phyloP scores from a whole-genome alignment of 2,888 invertebrate species.

The Cephalotes varians region DNA sequence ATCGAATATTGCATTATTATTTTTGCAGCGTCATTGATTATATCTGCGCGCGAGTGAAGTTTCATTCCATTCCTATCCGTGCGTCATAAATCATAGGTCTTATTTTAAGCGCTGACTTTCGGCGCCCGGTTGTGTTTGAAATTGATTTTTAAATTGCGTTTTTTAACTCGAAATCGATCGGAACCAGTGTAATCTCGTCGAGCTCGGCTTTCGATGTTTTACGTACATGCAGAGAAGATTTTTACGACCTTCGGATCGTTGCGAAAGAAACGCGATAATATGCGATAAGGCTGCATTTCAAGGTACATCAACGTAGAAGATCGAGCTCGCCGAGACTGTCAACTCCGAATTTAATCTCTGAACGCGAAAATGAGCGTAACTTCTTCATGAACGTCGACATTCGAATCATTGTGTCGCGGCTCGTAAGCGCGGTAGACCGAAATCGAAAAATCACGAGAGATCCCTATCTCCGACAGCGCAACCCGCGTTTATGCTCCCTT shows the following conservation, averaged over 20 bases:
- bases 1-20: conserved; percentile 48
- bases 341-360: background rate
- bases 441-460: conserved; percentile 42
- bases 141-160: conserved; percentile 51
- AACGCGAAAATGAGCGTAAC: conserved; percentile 3
- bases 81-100: conserved; percentile 44
- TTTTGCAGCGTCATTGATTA: conserved; percentile 53
- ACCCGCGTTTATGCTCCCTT: conserved; percentile 38
- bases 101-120: conserved; percentile 45
- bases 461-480: conserved; percentile 46
- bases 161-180: conserved; percentile 24
- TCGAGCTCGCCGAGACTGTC: background rate
- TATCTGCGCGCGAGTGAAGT: conserved; percentile 15
- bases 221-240: background rate
- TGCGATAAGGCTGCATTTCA: background rate
- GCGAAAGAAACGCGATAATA: background rate
- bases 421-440: conserved; percentile 2
- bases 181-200: background rate
- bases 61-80: conserved; percentile 3
- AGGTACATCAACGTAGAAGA: background rate
- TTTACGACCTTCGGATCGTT: background rate
- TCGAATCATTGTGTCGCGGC: background rate
- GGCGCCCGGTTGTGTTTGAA: conserved; percentile 14
- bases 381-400: background rate
- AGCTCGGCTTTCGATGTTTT: too few species aligned